Evolutionary conservation across 2,113 vertebrate species (phyloP).

Genomic region (Mohoua ochrocephala): DNA sequence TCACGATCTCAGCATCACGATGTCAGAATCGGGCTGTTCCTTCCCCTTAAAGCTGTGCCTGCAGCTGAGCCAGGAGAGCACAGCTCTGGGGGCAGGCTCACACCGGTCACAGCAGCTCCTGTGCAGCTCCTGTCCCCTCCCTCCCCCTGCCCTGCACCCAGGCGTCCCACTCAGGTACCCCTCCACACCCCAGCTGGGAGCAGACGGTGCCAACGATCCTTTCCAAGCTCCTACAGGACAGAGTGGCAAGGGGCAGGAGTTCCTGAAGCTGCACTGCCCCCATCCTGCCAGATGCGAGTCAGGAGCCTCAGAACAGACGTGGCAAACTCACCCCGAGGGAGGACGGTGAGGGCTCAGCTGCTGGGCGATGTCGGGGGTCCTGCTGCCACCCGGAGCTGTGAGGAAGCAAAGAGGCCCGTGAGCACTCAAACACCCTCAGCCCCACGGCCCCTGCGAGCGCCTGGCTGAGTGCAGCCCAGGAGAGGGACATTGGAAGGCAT

Average conservation of each 20-base stretch:
- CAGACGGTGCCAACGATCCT: not conserved
- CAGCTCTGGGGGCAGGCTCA: not conserved
- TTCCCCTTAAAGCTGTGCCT: not conserved
- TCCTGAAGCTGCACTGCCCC: not conserved
- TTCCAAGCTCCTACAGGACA: not conserved
- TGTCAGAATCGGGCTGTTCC: not conserved
- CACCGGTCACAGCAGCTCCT: not conserved
- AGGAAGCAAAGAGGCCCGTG: not conserved
- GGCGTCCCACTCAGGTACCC: too few relatives aligned
- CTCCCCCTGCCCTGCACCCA: not conserved
- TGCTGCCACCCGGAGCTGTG: not conserved
- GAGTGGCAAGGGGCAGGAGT: not conserved
- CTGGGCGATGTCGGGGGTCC: accelerated
- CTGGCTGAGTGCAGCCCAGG: accelerated
- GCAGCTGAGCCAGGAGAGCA: accelerated
- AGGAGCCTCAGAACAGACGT: not conserved
- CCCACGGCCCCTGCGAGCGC: too few relatives aligned
- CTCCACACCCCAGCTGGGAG: not conserved
- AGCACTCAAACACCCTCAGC: accelerated
- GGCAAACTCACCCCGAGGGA: not conserved
- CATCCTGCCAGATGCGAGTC: not conserved
- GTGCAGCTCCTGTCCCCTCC: not conserved
- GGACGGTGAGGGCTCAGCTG: accelerated
- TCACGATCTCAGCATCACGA: not conserved
- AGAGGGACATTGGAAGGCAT: not conserved